Base-by-base conservation (phyloP, 1,140 invertebrate genomes). In the Conopomorpha cramerella region DNA sequence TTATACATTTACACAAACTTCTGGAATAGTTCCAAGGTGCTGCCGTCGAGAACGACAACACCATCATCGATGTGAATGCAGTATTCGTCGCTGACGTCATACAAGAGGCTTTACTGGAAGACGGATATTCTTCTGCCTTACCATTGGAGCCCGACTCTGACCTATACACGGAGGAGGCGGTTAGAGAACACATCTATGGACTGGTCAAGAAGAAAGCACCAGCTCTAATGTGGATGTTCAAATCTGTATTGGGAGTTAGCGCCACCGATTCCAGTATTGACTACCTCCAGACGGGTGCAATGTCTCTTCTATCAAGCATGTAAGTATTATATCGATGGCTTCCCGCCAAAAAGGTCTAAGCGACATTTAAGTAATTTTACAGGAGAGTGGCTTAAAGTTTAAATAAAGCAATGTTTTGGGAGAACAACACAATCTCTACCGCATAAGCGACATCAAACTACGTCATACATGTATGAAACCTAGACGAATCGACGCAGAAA, bases 11-110 rank as follows among this genome's bases (percentile, higher is more conserved):
- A n/a, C n/a, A n/a, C n/a, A n/a, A n/a, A n/a, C n/a, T n/a, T n/a
- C n/a, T n/a, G n/a, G n/a, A n/a, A n/a, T n/a, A 72, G 67, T 67
- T 70, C 34, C 63, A 73, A 51, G 37, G 36, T 8, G 36, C 49
- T 16, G 30, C 41, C 2, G 13, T 19, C 2, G 49, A 31, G 1
- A 30, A 13, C 14, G 57, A 63, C 30, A 29, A 44, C 0, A 41
- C 46, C n/a, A 31, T 58, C 2, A 34, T 73, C 4, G 65, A 74
- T 26, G 48, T 61, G 10, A 49, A 71, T 8, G 55, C 57, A n/a
- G 40, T 76, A 35, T 72, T 76, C 30, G 47, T 58, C 6, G 55
- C 55, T 15, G 71, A 76, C 12, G 35, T 76, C 0, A 61, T 72
- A 11, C 71, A 68, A 51, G 71, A 76, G 32, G 57, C 55, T 39